Base-by-base conservation (phyloP, 1,140 invertebrate genomes). In the Diachasma alloeum region DNA sequence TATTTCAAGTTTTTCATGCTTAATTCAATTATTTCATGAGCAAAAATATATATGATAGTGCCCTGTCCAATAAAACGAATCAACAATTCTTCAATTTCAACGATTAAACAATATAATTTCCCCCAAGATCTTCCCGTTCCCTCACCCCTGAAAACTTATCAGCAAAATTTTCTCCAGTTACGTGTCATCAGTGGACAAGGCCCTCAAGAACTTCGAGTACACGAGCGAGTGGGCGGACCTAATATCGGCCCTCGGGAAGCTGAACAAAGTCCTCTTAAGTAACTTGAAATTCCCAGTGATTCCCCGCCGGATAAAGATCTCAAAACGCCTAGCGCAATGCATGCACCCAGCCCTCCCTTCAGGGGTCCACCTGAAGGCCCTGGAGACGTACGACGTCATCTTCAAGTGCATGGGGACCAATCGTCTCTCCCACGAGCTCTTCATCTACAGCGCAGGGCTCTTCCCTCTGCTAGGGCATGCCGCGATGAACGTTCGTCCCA, bases 181-280 rank as follows among this genome's bases (percentile, higher is more conserved):
- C 90, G 94, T 95, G 53, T 92, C 92, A 59, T 92, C 93, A 48
- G 93, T 98, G 48, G 97, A 98, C 83, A 98, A 97, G 88, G 96
- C 95, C 44, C 88, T 98, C 26, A 97, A 96, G 84, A 96, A 93
- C 88, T 98, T 98, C 91, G 97, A 98, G 84, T 96, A 95, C 82
- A 97, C 96, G 22, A 96, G 95, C 83, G 97, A 98, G 93, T 98
- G 97, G 97, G 96, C 97, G 77, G 97, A 98, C 91, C 90, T 98
- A 26, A 98, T 98, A 81, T 95, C 96, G 71, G 96, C 97, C 22
- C 88, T 98, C 59, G 95, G 94, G 78, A 98, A 98, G 91, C 91
- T 98, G 17, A 97, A 97, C 85, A 98, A 98, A 92, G 97, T 97
- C 19, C 91, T 94, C 75, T 85, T 91, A 67, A 92, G 91, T 85